Evolutionary conservation across 2,113 vertebrate genomes (phyloP), one percentile per base, ranked within the genome.

Genomic region (Alligator mississippiensis): DNA sequence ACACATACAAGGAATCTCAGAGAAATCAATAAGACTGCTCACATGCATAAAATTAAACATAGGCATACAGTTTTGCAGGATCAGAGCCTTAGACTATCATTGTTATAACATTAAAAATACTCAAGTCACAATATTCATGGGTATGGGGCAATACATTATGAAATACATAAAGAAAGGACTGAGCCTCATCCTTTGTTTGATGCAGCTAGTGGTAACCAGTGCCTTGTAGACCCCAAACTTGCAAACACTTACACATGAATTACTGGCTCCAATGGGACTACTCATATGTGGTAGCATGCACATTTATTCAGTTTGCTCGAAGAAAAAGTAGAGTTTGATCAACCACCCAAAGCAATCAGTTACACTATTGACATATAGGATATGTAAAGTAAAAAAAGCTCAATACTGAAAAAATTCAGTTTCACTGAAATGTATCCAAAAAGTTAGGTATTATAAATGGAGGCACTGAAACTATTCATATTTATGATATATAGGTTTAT

Each of bases 1-100:
- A 9, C 8, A 74, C 5, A 13, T 6, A n/a, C 2, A 62, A 78
- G 30, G 60, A 61, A 61, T 38, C n/a, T 61, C 19, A 38, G 3
- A 60, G n/a, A 91, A 94, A 80, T 10, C 80, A 94, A 81, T 58
- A 61, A 58, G 88, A 91, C 70, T 19, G 64, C 38, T 85, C 58
- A 70, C 3, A 61, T 3, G 9, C 16, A 82, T 72, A 85, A 59
- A 63, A n/a, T 4, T 13, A 84, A 87, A 54, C 1, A 76, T 11
- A 84, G 34, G 17, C 34, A 55, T 47, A 64, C 38, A 79, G 34
- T 59, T 82, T 47, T 14, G 9, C 1, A 21, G 66, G 5, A 82
- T 34, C 63, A 82, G 57, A 72, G 9, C 15, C 80, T 82, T 77
- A 75, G 47, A 86, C 18, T 14, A 34, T 38, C 19, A 72, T 72